Conservation (phyloP, 1,140 invertebrate species). For the Homarus americanus region DNA sequence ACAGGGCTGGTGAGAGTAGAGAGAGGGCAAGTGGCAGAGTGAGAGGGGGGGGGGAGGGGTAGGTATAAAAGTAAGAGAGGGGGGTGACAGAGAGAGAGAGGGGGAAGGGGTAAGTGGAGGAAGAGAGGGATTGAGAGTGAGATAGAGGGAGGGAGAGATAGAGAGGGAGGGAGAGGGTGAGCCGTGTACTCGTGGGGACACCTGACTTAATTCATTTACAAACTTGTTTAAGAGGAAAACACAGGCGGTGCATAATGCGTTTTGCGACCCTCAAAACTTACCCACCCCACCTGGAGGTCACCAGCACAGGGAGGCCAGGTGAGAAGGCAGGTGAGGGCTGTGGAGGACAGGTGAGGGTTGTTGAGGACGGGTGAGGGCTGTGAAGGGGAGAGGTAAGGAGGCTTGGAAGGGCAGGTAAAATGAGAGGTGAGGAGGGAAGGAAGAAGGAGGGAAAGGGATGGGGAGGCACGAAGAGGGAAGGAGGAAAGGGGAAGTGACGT, state of each 20-base stretch:
- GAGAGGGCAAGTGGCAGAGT: not conserved
- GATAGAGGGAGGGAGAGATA: not conserved
- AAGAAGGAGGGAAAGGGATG: not conserved
- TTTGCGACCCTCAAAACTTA: conserved; percentile 18
- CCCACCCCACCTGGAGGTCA: not conserved
- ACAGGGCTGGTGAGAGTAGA: not conserved
- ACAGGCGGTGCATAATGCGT: conserved; percentile 30
- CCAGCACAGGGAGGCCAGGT: not conserved
- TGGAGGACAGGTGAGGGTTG: not conserved
- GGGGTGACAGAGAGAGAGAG: not conserved
- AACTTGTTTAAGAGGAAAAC: conserved; percentile 51
- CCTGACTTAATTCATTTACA: conserved; percentile 43
- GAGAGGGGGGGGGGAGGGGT: not conserved
- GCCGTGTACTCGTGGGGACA: not conserved
- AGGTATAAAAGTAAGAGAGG: too few relatives aligned
- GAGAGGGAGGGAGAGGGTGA: not conserved
- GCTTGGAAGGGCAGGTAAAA: not conserved
- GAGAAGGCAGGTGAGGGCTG: not conserved
- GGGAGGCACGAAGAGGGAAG: not conserved
- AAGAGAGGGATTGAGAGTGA: not conserved
- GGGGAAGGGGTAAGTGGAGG: not conserved
- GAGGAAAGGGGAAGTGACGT: not conserved
- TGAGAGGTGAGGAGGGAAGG: not conserved
- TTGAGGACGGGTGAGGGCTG: not conserved
- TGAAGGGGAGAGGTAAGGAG: too few relatives aligned